Base-by-base conservation (phyloP, 2,113 vertebrate genomes). In the Seriola rivoliana region DNA sequence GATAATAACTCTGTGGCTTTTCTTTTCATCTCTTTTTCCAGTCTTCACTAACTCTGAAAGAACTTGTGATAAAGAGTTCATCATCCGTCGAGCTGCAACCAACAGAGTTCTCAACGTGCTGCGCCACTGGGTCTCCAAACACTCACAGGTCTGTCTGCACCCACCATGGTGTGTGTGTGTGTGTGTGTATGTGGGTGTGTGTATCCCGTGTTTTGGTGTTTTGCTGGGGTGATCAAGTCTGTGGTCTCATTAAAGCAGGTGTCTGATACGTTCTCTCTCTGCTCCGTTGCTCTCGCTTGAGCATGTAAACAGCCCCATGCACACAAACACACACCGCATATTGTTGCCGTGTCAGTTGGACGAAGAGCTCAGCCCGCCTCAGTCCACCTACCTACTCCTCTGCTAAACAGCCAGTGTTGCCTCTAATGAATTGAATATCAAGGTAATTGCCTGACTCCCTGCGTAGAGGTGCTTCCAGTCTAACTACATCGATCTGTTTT, bases 111-210 rank as follows among this genome's bases (percentile, higher is more conserved):
- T 99, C 73, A 99, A 99, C 29, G 98, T 99, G 78, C 95, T 99
- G 86, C 97, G 98, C 25, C 98, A 99, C 94, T 99, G 98, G 98
- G 98, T 99, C 79, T 99, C 98, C 87, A 99, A 99, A 86, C 98
- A 99, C 55, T 97, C 97, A 3, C 98, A 99, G 98, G 98, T 99
- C 94, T 80, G 71, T 82, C 67, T 75, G 40, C 54, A 73, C 72
- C 69, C 72, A 67, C 69, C 23, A 16, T 34, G 67, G 10, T 59
- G 3, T 74, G 19, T 54, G 52, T 66, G 32, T 23, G 32, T 75
- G 52, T 85, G 46, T 21, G 59, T 64, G n/a, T 76, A 54, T 34
- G 25, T 71, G 64, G 50, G 55, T 78, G n/a, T 85, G 46, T 21
- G 59, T 64, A 17, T 76, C 25, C 25, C 25, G 59, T 34, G 34